Base-by-base conservation (phyloP, 2,888 invertebrate species). In the Diaperis boleti region DNA sequence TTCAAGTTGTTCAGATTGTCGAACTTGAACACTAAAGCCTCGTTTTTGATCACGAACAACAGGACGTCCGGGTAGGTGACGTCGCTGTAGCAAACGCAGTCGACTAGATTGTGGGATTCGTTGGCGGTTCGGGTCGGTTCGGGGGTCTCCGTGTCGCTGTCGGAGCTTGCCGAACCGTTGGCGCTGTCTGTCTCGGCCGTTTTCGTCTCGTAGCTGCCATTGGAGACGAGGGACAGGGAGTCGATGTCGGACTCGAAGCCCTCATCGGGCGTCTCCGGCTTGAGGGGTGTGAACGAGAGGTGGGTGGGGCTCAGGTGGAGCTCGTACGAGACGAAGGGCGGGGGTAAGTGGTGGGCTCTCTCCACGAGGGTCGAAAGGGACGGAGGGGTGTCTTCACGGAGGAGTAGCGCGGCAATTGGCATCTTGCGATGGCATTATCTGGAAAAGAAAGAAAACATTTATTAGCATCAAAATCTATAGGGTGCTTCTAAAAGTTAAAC, bases 201-300 rank as follows among this genome's bases (percentile, higher is more conserved):
- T 67, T 76, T 77, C 59, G 64, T 62, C 39, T 59, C 60, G 57
- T 78, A 78, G 50, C 79, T 78, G 57, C 81, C 82, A 66, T 81
- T 78, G 2, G 81, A 81, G 1, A 82, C 73, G 35, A 82, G 71
- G 1, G 82, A 82, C 8, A 81, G 69, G 49, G 75, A 81, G 66
- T 83, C 83, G 31, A 82, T 78, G 64, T 82, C 83, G 3, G 82
- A 82, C 72, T 83, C 83, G 74, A 83, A 83, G n/a, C 83, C 83
- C 69, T 83, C 83, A 66, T 83, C 83, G 1, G 68, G 52, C 3
- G 68, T 61, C 31, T 69, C 71, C 8, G 70, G 64, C 57, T 71
- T 70, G 8, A 56, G 35, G 54, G 52, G 31, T 15, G 73, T 67
- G 1, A 76, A 69, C 10, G 80, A 64, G 31, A 81, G 68, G 41